Evolutionary conservation across 1,140 invertebrate species (phyloP).

Genomic region (Aphelinus certus): DNA sequence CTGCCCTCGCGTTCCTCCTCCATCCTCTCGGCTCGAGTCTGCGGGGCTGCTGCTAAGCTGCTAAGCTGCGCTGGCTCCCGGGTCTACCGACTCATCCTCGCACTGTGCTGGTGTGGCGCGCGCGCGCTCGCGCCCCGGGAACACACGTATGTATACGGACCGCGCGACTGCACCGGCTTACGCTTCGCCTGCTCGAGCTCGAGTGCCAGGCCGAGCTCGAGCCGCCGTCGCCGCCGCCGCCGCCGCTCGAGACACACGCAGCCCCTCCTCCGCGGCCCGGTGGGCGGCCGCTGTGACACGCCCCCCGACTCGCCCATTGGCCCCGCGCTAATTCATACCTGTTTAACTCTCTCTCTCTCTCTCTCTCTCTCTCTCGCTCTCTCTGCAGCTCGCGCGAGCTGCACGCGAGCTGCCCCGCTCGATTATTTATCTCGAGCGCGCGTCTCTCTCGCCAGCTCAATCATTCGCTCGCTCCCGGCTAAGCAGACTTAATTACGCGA

Average conservation of each 20-base stretch:
- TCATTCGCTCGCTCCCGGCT: neutral
- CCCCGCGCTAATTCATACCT: constrained; percentile 60
- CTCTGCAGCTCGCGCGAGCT: constrained; percentile 51
- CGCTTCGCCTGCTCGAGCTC: constrained; percentile 33
- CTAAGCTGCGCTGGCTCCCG: neutral
- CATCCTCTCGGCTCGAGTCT: constrained; percentile 44
- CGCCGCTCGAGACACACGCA: constrained; percentile 20
- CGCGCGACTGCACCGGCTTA: neutral
- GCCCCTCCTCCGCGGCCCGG: constrained; percentile 47
- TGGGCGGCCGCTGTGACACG: constrained; percentile 42
- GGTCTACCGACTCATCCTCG: too few species aligned
- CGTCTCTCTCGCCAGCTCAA: neutral
- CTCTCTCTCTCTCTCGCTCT: too few species aligned
- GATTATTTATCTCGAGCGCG: constrained; percentile 60
- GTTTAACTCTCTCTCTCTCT: constrained; percentile 51
- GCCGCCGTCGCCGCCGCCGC: neutral
- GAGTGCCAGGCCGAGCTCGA: neutral
- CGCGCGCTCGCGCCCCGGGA: constrained; percentile 37
- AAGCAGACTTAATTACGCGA: constrained; percentile 33
- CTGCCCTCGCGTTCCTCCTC: constrained; percentile 48
- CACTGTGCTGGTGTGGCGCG: constrained; percentile 1
- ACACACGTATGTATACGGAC: neutral
- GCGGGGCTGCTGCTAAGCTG: neutral
- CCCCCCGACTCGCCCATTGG: constrained; percentile 53
- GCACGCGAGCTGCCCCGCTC: constrained; percentile 52